phyloP scores from a whole-genome alignment of 1,140 invertebrate genomes.

The Drosophila suzukii region DNA sequence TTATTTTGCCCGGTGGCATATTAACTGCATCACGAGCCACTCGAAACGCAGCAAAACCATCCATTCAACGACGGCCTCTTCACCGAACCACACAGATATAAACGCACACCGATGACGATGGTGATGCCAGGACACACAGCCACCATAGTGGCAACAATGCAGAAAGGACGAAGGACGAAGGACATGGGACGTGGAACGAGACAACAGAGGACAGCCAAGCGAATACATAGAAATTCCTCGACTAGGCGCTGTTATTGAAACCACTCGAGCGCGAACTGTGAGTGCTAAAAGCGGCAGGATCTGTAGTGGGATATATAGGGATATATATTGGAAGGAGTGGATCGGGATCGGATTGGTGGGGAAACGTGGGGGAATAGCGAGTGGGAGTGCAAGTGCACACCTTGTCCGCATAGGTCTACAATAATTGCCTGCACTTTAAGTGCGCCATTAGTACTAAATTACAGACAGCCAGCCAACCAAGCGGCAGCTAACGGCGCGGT shows the following conservation, averaged over 20 bases:
- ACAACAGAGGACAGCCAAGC: constrained; percentile 3
- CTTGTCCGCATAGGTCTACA: constrained; percentile 67
- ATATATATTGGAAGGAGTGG: constrained; percentile 18
- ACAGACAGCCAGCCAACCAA: constrained; percentile 65
- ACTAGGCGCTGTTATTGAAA: constrained; percentile 49
- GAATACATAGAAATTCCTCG: constrained; percentile 39
- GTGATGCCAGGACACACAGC: not conserved
- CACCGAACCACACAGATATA: constrained; percentile 9
- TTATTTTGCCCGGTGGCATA: constrained; percentile 37
- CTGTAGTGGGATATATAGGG: constrained; percentile 25
- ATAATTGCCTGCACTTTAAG: constrained; percentile 80
- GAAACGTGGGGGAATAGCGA: not conserved
- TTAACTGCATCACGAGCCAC: constrained; percentile 37
- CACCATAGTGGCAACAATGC: constrained; percentile 8
- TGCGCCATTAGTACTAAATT: constrained; percentile 81
- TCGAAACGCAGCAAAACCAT: constrained; percentile 26
- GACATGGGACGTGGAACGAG: not conserved
- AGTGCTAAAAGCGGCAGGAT: constrained; percentile 34
- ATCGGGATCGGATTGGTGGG: not conserved
- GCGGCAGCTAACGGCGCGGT: constrained; percentile 71
- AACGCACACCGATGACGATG: not conserved
- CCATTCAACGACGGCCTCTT: constrained; percentile 17
- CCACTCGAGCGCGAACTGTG: constrained; percentile 59
- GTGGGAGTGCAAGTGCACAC: constrained; percentile 28
- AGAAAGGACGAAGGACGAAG: not conserved